Percentiles rank a stretch among this genome's conserved stretches.
Evolutionary conservation across 1,140 invertebrate genomes (phyloP).

Genomic region (Drosophila pseudoananassae): DNA sequence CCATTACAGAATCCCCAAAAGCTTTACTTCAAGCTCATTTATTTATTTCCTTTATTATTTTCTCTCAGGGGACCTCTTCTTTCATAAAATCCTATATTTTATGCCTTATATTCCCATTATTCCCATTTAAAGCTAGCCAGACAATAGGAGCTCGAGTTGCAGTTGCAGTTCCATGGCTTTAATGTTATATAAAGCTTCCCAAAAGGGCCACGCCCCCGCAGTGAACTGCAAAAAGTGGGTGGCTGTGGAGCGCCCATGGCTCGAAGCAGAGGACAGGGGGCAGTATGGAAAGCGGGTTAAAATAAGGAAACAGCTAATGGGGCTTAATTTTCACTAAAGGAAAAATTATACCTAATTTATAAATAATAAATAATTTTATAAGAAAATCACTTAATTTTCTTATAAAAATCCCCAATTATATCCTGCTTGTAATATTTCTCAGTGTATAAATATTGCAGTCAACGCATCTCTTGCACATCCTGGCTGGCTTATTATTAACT

Average conservation of each 20-base stretch:
- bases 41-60: slow-evolving; percentile 24
- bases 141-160: slow-evolving; percentile 11
- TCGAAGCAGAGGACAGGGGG: slow-evolving; percentile 35
- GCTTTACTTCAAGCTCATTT: slow-evolving; percentile 25
- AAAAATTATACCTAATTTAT: neutral
- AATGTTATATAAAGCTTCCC: slow-evolving; percentile 72
- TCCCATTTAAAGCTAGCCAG: slow-evolving; percentile 48
- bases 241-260: slow-evolving; percentile 38
- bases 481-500: slow-evolving; percentile 57
- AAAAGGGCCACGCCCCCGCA: slow-evolving; percentile 18
- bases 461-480: slow-evolving; percentile 27
- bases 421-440: neutral
- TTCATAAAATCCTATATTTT: slow-evolving; percentile 14
- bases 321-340: neutral
- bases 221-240: slow-evolving; percentile 45
- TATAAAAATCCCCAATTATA: too few species aligned
- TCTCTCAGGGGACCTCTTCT: slow-evolving; percentile 19
- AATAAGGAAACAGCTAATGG: slow-evolving; percentile 16
- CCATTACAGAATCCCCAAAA: slow-evolving; percentile 12
- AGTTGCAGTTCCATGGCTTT: slow-evolving; percentile 39
- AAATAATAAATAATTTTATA: too few species aligned
- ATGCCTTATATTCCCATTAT: too few species aligned
- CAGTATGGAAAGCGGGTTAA: slow-evolving; percentile 30
- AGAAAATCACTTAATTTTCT: too few species aligned
- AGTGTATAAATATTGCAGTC: slow-evolving; percentile 10